Conservation (phyloP, 2,797 vertebrate genomes). For the Aphelocoma californica region DNA sequence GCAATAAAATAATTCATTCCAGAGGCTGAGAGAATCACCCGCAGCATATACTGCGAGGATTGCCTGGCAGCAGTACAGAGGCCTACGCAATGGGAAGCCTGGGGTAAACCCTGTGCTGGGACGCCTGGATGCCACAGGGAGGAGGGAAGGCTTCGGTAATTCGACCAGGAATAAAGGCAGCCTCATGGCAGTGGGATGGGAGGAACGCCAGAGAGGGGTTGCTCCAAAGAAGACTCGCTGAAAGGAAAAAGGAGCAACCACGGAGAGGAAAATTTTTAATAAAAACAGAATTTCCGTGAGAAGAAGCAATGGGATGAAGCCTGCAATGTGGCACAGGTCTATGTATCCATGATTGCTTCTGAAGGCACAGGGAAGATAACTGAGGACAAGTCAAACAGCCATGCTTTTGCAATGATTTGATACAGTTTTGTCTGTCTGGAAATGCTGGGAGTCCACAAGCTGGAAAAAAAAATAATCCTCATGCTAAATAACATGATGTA, state of each 20-base stretch:
- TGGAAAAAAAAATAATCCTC: neutral
- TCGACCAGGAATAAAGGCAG: slow-evolving; percentile 15
- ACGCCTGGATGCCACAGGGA: neutral
- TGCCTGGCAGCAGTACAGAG: slow-evolving; percentile 47
- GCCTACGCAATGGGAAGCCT: slow-evolving; percentile 56
- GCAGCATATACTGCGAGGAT: slow-evolving; percentile 4
- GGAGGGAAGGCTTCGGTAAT: neutral
- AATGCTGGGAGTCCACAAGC: neutral
- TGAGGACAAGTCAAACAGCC: neutral
- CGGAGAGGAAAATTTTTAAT: neutral
- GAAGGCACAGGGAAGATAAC: neutral
- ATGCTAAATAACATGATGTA: neutral
- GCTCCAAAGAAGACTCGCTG: neutral
- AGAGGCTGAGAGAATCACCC: slow-evolving; percentile 52
- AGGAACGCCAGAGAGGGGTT: neutral
- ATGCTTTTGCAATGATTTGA: neutral
- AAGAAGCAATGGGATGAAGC: neutral
- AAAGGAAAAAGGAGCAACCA: neutral
- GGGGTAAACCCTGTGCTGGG: slow-evolving; percentile 46
- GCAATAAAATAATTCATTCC: slow-evolving; percentile 66
- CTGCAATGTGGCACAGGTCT: fast-evolving
- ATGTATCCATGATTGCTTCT: neutral
- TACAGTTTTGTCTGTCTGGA: neutral
- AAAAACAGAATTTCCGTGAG: neutral
- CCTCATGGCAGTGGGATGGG: slow-evolving; percentile 3